A percentile compares a stretch with the other conserved stretches of the same genome.
Evolutionary conservation across 2,888 invertebrate genomes (phyloP).

Genomic region (Lepidochitona cinerea): DNA sequence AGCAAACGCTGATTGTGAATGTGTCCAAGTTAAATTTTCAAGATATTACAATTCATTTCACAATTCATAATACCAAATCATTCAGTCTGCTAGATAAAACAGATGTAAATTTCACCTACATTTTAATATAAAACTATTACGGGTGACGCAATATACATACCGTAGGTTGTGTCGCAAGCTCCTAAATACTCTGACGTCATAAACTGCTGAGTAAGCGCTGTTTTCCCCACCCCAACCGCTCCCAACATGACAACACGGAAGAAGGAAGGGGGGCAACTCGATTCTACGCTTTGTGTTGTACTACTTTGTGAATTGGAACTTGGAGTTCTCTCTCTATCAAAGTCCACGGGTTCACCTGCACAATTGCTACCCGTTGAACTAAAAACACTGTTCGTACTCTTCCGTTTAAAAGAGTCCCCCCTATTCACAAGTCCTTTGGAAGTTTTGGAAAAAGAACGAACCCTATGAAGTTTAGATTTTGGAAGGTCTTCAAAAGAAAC

Average conservation of each 20-base stretch:
- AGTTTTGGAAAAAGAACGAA: conserved; percentile 94
- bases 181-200: conserved; percentile 81
- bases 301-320: conserved; percentile 79
- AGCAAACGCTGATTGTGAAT: too few relatives aligned
- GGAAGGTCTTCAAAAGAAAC: conserved; percentile 26
- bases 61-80: too few relatives aligned
- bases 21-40: too few relatives aligned
- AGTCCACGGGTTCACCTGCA: neutral
- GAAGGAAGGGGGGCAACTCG: conserved; percentile 47
- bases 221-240: conserved; percentile 79
- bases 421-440: conserved; percentile 92
- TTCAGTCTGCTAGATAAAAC: too few relatives aligned
- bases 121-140: too few relatives aligned
- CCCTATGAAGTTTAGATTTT: conserved; percentile 76
- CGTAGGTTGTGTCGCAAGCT: conserved; percentile 79
- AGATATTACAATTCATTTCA: too few relatives aligned
- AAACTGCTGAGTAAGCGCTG: conserved; percentile 80
- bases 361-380: conserved; percentile 61
- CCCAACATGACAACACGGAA: conserved; percentile 80
- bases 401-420: conserved; percentile 91
- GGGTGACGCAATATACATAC: too few relatives aligned
- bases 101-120: too few relatives aligned
- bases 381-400: conserved; percentile 89
- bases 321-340: conserved; percentile 28
- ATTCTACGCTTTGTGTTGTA: conserved; percentile 70